phyloP scores from a whole-genome alignment of 2,113 vertebrate species.

The Ochotona curzoniae region DNA sequence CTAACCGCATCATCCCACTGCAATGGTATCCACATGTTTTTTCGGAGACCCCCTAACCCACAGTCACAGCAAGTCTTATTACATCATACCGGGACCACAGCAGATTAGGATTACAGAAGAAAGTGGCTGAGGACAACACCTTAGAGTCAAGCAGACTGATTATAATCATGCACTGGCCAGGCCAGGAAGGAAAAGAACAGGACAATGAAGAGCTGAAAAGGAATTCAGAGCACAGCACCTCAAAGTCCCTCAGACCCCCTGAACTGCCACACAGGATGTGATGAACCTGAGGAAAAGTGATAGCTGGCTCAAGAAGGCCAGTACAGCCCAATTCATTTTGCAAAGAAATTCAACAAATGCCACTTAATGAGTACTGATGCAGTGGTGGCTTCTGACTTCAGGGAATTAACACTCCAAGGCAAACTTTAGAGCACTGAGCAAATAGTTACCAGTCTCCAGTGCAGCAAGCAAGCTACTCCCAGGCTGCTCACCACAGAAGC shows the following conservation, averaged over 20 bases:
- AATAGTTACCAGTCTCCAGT: conserved; percentile 29
- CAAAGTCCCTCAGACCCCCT: conserved; percentile 54
- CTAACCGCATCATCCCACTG: neutral
- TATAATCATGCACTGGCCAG: conserved; percentile 33
- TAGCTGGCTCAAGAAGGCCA: conserved; percentile 67
- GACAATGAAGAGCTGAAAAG: conserved; percentile 63
- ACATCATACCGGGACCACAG: conserved; percentile 19
- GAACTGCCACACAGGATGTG: conserved; percentile 61
- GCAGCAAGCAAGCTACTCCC: neutral
- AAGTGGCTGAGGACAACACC: conserved; percentile 28
- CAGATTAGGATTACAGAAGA: conserved; percentile 49
- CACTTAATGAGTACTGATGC: conserved; percentile 42
- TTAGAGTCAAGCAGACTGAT: conserved; percentile 59
- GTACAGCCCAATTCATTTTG: conserved; percentile 64
- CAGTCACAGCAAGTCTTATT: conserved; percentile 41
- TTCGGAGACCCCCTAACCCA: conserved; percentile 33
- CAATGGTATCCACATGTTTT: neutral
- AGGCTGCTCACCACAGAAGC: conserved; percentile 14
- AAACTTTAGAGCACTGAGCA: conserved; percentile 37
- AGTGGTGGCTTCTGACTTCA: conserved; percentile 41
- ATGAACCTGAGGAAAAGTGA: conserved; percentile 65
- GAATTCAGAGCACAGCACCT: conserved; percentile 58
- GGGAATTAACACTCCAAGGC: conserved; percentile 33
- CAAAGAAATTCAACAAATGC: conserved; percentile 72
- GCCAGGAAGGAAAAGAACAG: conserved; percentile 60